Evolutionary conservation across 2,797 vertebrate species (phyloP).

Genomic region (Arremon aurantiirostris): DNA sequence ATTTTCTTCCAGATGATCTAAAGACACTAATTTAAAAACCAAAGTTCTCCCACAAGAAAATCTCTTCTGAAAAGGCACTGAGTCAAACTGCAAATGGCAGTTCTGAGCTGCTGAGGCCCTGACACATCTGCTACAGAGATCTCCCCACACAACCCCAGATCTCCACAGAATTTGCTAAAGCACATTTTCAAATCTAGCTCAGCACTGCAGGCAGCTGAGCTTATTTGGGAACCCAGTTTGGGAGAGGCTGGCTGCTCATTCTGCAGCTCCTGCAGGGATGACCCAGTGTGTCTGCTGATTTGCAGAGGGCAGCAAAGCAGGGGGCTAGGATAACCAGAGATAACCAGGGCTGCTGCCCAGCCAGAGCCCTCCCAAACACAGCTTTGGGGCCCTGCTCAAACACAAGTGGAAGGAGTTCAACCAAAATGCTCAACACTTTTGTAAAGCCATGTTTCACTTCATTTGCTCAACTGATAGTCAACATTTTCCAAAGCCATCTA

Average conservation of each 20-base stretch:
- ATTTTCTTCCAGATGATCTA: slow-evolving; percentile 1
- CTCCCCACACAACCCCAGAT: not conserved
- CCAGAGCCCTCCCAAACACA: not conserved
- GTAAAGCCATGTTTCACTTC: not conserved
- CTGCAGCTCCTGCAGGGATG: not conserved
- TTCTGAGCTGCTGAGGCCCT: not conserved
- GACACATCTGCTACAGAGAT: not conserved
- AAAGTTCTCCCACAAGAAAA: not conserved
- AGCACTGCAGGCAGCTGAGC: not conserved
- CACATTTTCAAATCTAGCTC: not conserved
- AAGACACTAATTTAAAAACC: not conserved
- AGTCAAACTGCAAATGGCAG: slow-evolving; percentile 1
- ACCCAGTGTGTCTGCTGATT: not conserved
- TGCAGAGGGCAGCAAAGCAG: not conserved
- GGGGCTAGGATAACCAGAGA: not conserved
- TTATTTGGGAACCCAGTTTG: not conserved
- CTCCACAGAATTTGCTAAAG: not conserved
- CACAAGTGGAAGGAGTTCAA: not conserved
- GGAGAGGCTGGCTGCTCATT: not conserved
- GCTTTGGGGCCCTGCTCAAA: not conserved
- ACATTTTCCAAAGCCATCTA: not conserved
- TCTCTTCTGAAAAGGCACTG: not conserved
- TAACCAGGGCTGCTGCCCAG: not conserved
- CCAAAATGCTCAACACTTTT: not conserved
- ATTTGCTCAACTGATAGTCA: not conserved